Base-by-base conservation (phyloP, 2,113 vertebrate genomes). In the Romanogobio albipinnatus region DNA sequence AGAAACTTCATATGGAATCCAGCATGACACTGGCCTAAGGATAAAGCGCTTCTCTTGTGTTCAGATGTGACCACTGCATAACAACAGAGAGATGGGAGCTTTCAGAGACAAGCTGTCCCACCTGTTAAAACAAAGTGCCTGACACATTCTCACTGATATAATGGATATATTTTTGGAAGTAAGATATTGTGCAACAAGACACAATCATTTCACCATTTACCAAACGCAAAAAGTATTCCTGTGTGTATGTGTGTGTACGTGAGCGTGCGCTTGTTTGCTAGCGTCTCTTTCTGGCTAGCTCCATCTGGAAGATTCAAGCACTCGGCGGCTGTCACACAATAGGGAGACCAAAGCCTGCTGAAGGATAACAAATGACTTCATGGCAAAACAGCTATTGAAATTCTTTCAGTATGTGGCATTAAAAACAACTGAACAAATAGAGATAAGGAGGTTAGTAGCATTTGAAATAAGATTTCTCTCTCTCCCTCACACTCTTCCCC, bases 291-390 rank as follows among this genome's bases (percentile, higher is more conserved):
- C 89, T 93, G 92, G 93, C 92, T 95, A 92, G 94, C 95, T 97
- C 96, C 96, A 96, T 97, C 96, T 97, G 96, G 96, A 96, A 96
- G 96, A 98, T 96, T 96, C 93, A 94, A 97, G 97, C 95, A 96
- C 95, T 97, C 90, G 85, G 94, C 94, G 94, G 93, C 96, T 96
- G 95, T 96, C 97, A 98, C 96, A 98, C 95, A 98, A 98, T 97
- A 95, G 96, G 96, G 96, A 97, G 95, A 96, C 96, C 94, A 96
- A 96, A 96, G 95, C 96, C 95, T 93, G 96, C 96, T 96, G 96
- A 97, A 99, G 96, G 97, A 97, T 98, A 98, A 99, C 97, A 98
- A 98, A 99, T 99, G 98, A 99, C 97, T 99, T 98, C 97, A 99
- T 97, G 96, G 96, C 95, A 95, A 96, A 97, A 96, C 96, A 95